Evolutionary conservation across 2,888 invertebrate genomes (phyloP).

Genomic region (Orthonychiurus folsomi): DNA sequence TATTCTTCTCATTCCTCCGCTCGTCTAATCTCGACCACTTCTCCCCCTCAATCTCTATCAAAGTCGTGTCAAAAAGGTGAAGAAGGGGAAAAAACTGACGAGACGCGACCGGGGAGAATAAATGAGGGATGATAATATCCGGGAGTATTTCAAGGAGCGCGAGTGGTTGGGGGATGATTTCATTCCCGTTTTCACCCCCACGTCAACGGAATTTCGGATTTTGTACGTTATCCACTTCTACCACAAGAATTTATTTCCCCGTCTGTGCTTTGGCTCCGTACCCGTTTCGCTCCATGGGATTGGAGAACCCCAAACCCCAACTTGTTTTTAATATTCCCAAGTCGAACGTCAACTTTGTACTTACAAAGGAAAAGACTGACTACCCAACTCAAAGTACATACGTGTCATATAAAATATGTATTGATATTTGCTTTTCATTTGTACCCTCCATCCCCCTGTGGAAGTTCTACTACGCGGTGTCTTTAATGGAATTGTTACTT

Average conservation of each 20-base stretch:
- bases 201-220: no score
- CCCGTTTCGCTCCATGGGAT: no score
- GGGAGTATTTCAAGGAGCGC: not conserved
- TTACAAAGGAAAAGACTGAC: not conserved
- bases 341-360: not conserved
- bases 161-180: not conserved
- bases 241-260: no score
- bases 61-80: not conserved
- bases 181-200: not conserved
- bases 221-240: no score
- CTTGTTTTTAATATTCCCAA: not conserved
- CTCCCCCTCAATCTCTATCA: not conserved
- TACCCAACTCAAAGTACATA: not conserved
- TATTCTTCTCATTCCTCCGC: not conserved
- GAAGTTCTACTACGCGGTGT: not conserved
- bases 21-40: not conserved
- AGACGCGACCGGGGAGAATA: no score
- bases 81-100: not conserved
- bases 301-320: no score
- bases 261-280: no score
- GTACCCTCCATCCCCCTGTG: not conserved
- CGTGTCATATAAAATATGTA: not conserved
- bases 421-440: not conserved
- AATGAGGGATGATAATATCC: not conserved
- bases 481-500: not conserved